Evolutionary conservation across 1,140 invertebrate species (phyloP).

Genomic region (Bombus superbus): DNA sequence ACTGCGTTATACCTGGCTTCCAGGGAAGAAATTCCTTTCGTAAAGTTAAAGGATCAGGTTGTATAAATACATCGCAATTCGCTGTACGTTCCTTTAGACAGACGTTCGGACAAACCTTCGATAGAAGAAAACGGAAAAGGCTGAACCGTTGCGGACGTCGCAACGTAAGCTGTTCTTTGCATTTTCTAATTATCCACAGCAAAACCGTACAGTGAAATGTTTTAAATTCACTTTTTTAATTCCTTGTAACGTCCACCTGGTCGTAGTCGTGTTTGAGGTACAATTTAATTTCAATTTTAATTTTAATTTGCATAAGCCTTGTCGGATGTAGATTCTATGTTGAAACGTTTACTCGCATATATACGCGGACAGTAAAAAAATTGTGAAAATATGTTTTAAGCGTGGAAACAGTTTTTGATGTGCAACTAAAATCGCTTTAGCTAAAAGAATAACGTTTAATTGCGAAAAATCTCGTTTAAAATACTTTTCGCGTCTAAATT

Average conservation of each 20-base stretch:
- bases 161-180: too few species aligned
- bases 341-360: neutral
- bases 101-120: neutral
- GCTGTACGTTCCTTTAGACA: neutral
- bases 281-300: conserved; percentile 23
- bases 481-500: too few species aligned
- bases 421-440: neutral
- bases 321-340: neutral
- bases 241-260: neutral
- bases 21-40: too few species aligned
- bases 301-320: conserved; percentile 17
- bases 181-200: neutral
- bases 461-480: neutral
- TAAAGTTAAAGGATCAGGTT: too few species aligned
- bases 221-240: conserved; percentile 16
- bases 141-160: neutral
- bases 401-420: neutral
- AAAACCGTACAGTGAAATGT: neutral
- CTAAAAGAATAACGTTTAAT: neutral
- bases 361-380: neutral
- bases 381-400: neutral
- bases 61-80: too few species aligned
- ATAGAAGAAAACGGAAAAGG: neutral
- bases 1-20: too few species aligned
- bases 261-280: neutral